phyloP scores from a whole-genome alignment of 92 coral and sea anemone genomes.

The Epizoanthus ramosus region DNA sequence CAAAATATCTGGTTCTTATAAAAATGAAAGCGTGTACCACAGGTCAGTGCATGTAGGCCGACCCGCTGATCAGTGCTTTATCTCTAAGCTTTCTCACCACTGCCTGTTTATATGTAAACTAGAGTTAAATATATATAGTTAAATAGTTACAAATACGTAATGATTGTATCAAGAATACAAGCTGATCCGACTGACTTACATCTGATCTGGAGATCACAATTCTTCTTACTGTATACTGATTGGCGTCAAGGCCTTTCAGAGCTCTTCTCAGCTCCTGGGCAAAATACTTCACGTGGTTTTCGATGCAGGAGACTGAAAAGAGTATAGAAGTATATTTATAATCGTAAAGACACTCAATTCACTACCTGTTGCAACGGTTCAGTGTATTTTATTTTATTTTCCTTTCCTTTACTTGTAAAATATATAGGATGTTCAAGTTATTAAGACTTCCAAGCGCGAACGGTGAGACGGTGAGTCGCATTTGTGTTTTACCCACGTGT shows the following conservation, averaged over 20 bases:
- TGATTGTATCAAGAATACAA: neutral
- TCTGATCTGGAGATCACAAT: slow-evolving; percentile 19
- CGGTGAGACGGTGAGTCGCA: too few relatives aligned
- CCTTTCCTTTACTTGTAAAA: too few relatives aligned
- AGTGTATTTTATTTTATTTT: neutral
- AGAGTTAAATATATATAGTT: too few relatives aligned
- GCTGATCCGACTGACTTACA: neutral
- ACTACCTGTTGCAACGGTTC: neutral
- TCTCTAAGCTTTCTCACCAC: too few relatives aligned
- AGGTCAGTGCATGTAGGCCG: too few relatives aligned
- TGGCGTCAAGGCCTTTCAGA: neutral
- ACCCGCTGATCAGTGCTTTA: too few relatives aligned
- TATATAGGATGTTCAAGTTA: too few relatives aligned
- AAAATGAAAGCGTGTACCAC: too few relatives aligned
- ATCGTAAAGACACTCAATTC: neutral
- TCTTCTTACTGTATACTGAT: neutral
- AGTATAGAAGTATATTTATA: neutral
- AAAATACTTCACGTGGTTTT: slow-evolving; percentile 4
- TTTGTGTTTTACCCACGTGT: too few relatives aligned
- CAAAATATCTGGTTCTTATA: too few relatives aligned
- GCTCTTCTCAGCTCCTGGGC: slow-evolving; percentile 3
- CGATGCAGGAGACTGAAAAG: slow-evolving; percentile 14
- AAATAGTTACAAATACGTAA: neutral
- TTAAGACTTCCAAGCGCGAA: too few relatives aligned
- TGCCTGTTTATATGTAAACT: too few relatives aligned